phyloP scores from a whole-genome alignment of 2,797 vertebrate species.

The Acrossocheilus fasciatus region DNA sequence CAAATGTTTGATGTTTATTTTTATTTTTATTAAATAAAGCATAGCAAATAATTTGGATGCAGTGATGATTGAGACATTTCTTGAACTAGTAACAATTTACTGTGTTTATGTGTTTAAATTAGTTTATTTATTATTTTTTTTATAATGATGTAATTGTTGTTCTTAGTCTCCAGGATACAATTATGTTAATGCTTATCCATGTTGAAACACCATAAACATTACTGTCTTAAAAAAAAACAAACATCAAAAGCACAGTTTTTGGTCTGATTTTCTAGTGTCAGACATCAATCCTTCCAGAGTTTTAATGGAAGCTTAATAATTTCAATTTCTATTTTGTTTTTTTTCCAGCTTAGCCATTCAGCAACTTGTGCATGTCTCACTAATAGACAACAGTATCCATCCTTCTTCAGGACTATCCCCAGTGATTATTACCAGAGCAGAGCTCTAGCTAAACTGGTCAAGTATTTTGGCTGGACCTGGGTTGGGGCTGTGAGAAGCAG shows the following conservation, averaged over 20 bases:
- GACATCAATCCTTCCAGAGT: background rate
- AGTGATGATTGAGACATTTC: background rate
- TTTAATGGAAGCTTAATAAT: background rate
- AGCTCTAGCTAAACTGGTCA: constrained; percentile 80
- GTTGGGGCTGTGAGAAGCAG: constrained; percentile 80
- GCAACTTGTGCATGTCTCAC: constrained; percentile 83
- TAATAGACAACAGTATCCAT: constrained; percentile 78
- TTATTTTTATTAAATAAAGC: background rate
- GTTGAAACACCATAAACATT: background rate
- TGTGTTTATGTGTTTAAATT: background rate
- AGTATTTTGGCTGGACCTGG: constrained; percentile 83
- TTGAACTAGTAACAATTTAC: background rate
- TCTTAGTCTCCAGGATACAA: background rate
- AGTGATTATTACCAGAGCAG: constrained; percentile 81
- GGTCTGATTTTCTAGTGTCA: background rate
- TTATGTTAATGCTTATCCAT: background rate
- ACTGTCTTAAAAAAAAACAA: too few relatives aligned
- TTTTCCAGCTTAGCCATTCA: constrained; percentile 82
- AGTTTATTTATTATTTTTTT: background rate
- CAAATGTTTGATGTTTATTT: background rate
- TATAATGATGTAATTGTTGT: background rate
- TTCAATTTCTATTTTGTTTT: background rate
- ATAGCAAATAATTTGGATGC: background rate
- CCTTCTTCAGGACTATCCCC: constrained; percentile 83
- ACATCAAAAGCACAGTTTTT: background rate